These are phyloP conservation scores for Adelges cooleyi DNA, from an alignment of 1,140 invertebrate species.

Conservation along the genomic window DNA sequence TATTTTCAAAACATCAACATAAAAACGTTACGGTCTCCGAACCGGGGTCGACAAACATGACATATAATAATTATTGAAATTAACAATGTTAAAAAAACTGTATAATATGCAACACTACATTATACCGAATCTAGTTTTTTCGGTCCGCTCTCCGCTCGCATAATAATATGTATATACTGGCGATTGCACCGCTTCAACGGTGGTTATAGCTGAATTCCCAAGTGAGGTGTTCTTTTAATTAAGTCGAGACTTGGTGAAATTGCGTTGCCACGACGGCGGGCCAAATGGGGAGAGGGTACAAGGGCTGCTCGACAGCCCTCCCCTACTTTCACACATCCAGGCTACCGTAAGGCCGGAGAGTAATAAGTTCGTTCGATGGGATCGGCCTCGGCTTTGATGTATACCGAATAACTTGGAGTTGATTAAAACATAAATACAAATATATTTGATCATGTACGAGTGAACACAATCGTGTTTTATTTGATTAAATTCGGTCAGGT, in stretches of 20 bases:
- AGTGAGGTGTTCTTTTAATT: conserved; percentile 26
- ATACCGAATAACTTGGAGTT: conserved; percentile 6
- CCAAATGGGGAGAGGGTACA: not conserved
- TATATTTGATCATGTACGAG: conserved; percentile 22
- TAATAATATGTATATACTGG: not conserved
- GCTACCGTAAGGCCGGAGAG: not conserved
- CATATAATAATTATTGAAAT: too few species aligned
- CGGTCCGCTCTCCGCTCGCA: not conserved
- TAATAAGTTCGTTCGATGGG: conserved; percentile 6
- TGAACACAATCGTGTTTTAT: conserved; percentile 5
- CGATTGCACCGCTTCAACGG: not conserved
- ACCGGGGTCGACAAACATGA: too few species aligned
- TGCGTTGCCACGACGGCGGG: not conserved
- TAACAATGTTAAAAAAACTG: conserved; percentile 11
- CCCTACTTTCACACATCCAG: not conserved
- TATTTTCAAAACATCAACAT: too few species aligned
- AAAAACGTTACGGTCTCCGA: too few species aligned
- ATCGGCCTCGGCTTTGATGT: conserved; percentile 16
- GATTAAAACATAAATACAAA: too few species aligned
- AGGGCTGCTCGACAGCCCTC: not conserved
- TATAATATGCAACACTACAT: not conserved
- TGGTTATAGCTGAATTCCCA: conserved; percentile 22
- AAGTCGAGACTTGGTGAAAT: conserved; percentile 13
- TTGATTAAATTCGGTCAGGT: conserved; percentile 11
- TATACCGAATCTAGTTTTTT: not conserved